Base-by-base conservation (phyloP, 2,888 invertebrate species). In the Calephelis perditalis region DNA sequence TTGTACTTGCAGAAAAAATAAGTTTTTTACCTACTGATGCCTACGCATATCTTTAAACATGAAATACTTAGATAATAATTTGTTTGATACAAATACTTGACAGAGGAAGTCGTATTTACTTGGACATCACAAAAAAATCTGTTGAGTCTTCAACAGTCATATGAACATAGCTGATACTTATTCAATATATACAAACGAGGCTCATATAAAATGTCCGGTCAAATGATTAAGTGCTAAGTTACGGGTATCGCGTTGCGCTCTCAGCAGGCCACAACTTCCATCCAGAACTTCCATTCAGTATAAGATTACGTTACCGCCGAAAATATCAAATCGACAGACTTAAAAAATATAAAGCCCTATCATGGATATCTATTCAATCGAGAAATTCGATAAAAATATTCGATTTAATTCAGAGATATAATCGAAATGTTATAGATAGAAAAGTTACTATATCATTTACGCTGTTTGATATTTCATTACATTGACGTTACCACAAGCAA, bases 141-240 rank as follows among this genome's bases (percentile, higher is more conserved):
- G 26, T 49, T 2, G 37, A 40, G 49, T 49, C 49, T 26, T 49
- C 26, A 49, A 49, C 49, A 26, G 49, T 49, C 49, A 5, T 49
- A 26, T 26, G 12, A 15, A 26, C 26, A 15, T 49, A 49, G 49
- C 26, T 49, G 49, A 47, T 47, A 15, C 49, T 49, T 26, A 49
- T 49, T 26, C 49, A 49, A 49, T 49, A 40, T 7, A 49, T 49
- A 49, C 49, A 15, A 49, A 49, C 49, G 10, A 49, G 49, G 73
- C 73, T 72, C 81, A 81, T 82, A 83, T 83, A 86, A 87, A 85
- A 78, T 82, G 87, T 85, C 86, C 75, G 69, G 76, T 76, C 80
- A 81, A 83, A 89, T 88, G 89, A 89, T 89, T 87, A 84, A 89
- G 88, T 90, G 88, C 84, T 86, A 87, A 88, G 86, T 88, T 87